Evolutionary conservation across 2,113 vertebrate genomes (phyloP).

Genomic region (Synchiropus splendidus): DNA sequence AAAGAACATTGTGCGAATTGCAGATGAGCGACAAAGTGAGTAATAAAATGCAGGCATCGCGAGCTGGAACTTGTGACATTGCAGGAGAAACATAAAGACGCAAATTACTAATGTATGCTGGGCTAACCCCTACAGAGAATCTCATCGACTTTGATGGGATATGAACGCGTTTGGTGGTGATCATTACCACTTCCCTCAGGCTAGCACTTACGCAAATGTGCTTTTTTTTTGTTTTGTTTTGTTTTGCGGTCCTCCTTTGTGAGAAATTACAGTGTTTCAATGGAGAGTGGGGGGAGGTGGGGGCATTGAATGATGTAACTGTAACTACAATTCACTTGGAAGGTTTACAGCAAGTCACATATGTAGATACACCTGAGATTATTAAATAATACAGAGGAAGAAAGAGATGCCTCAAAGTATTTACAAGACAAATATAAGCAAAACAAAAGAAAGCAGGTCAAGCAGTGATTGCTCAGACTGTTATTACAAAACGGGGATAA

Average conservation of each 20-base stretch:
- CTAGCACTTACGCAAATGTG: constrained; percentile 20
- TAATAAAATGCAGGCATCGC: neutral
- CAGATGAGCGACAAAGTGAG: constrained; percentile 5
- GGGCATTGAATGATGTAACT: too few relatives aligned
- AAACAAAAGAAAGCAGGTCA: too few relatives aligned
- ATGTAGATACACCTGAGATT: too few relatives aligned
- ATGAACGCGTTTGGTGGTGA: constrained; percentile 35
- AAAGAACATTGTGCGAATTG: constrained; percentile 8
- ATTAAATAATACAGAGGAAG: too few relatives aligned
- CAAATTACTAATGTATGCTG: constrained; percentile 10
- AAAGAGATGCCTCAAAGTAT: too few relatives aligned
- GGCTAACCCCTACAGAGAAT: constrained; percentile 20
- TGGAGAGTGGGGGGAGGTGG: too few relatives aligned
- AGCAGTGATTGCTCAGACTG: too few relatives aligned
- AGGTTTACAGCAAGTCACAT: neutral
- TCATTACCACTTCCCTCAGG: constrained; percentile 38
- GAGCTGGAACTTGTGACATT: neutral
- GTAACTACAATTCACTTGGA: constrained; percentile 15
- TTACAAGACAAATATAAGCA: too few relatives aligned
- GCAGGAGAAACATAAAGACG: neutral
- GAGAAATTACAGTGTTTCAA: constrained; percentile 15
- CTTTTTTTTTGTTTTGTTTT: constrained; percentile 10
- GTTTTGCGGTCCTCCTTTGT: constrained; percentile 15
- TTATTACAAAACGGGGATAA: too few relatives aligned
- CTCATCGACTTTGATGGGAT: constrained; percentile 22